Conservation (phyloP, 2,888 invertebrate genomes). For the Pachycephus smyrnensis region DNA sequence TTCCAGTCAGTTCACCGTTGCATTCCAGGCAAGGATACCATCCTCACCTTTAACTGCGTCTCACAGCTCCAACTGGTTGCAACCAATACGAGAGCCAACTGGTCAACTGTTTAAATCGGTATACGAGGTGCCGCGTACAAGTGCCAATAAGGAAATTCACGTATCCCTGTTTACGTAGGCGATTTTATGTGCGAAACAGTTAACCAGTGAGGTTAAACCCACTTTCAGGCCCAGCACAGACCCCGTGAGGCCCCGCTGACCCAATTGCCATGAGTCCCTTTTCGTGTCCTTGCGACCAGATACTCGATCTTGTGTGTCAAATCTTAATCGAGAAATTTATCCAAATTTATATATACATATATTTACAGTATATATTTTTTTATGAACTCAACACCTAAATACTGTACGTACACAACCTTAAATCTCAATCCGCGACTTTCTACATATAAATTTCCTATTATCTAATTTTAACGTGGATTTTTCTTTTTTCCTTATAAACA, state of each 20-base stretch:
- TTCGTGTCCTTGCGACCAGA: background rate
- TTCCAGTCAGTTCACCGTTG: background rate
- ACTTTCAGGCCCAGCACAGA: background rate
- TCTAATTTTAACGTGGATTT: background rate
- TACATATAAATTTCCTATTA: background rate
- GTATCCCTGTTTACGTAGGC: conserved; percentile 1
- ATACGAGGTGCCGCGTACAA: background rate
- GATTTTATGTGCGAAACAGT: conserved; percentile 34
- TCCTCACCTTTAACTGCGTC: background rate
- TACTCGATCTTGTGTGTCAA: background rate
- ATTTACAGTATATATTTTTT: no score
- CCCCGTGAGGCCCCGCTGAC: background rate
- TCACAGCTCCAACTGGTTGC: background rate
- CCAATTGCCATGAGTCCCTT: background rate
- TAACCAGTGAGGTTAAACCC: conserved; percentile 22
- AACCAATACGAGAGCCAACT: background rate
- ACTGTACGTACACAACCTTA: no score
- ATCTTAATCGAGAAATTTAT: no score
- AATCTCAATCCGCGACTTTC: background rate
- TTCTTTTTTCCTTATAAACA: background rate
- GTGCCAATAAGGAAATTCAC: conserved; percentile 5
- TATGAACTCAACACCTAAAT: no score
- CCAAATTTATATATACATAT: no score
- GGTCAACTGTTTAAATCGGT: background rate
- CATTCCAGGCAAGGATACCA: background rate